Base-by-base conservation (phyloP, 2,888 invertebrate genomes). In the Nyleta sp. region DNA sequence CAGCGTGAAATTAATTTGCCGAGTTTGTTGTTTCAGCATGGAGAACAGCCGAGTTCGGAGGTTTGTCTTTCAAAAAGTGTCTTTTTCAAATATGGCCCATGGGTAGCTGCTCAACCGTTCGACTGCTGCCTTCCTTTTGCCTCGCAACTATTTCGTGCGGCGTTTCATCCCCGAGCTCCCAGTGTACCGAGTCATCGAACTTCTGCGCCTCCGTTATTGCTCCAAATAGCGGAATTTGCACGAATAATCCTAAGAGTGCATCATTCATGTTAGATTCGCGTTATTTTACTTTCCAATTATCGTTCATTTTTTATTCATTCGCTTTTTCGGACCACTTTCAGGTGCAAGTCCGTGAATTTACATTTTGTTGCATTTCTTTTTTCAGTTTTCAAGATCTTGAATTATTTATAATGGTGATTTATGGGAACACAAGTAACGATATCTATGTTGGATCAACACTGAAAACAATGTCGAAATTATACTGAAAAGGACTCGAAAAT, bases 121-220 rank as follows among this genome's bases (percentile, higher is more conserved):
- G 82, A 40, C 57, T 75, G 28, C 80, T 84, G 78, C 77, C 83
- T 13, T 85, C 86, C 35, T 84, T 85, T 53, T 71, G 82, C 68
- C 80, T 85, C 18, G 80, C 71, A 11, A 84, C 77, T 53, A 78
- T 81, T 35, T 87, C 87, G 28, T 86, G 84, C 24, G 85, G 84
- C 15, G 78, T 83, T 44, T 90, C 90, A 17, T 89, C 89, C 42
- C 91, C 89, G 20, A 91, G 83, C 80, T 91, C 91, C 91, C 91
- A 92, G 40, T 89, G 83, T 10, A 85, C 84, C 1, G 84, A 82
- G 80, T 92, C 91, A 67, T 91, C 89, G 78, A 91, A 92, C 62
- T 88, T 87, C 4, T 88, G 82, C n/a, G 90, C 88, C 35, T 90
- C 88, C 2, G 87, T 82, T 10, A 91, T 84, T 33, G 86, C 84